These are phyloP conservation scores for Spinibarbus caldwelli DNA, from an alignment of 2,797 vertebrate genomes.

Conservation along the genomic window DNA sequence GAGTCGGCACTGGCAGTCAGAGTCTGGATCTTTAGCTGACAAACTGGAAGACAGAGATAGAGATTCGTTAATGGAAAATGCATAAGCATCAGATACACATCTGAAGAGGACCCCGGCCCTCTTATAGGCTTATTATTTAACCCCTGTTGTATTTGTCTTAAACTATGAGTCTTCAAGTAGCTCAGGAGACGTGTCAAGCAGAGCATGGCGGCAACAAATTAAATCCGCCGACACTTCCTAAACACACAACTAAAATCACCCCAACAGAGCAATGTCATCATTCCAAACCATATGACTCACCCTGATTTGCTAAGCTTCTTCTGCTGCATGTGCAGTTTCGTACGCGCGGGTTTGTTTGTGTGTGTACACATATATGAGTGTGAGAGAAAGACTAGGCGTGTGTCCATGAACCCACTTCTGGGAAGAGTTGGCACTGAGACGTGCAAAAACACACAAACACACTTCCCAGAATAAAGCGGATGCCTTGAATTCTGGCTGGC, in stretches of 20 bases:
- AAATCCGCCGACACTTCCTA: constrained; percentile 6
- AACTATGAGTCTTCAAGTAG: not conserved
- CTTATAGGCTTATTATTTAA: not conserved
- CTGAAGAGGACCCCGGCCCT: not conserved
- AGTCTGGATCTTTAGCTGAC: constrained; percentile 79
- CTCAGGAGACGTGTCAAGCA: too few species aligned
- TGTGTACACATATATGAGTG: not conserved
- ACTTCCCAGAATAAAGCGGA: constrained; percentile 60
- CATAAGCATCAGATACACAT: not conserved
- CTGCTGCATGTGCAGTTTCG: constrained; percentile 31
- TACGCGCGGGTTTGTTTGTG: constrained; percentile 1
- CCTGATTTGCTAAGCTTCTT: not conserved
- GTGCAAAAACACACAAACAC: constrained; percentile 41
- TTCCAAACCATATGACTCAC: constrained; percentile 8
- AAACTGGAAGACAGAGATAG: constrained; percentile 72
- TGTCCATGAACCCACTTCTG: constrained; percentile 58
- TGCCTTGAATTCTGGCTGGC: constrained; percentile 64
- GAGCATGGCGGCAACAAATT: too few species aligned
- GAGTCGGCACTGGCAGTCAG: constrained; percentile 82
- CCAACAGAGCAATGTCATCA: not conserved
- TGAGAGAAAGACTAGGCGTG: constrained; percentile 25
- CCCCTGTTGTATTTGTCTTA: not conserved
- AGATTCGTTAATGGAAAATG: constrained; percentile 29
- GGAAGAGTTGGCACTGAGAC: constrained; percentile 42
- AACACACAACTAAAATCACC: constrained; percentile 20